Evolutionary conservation across 2,113 vertebrate genomes (phyloP), one percentile per base, ranked within the genome.

Genomic region (Siniperca knerii): DNA sequence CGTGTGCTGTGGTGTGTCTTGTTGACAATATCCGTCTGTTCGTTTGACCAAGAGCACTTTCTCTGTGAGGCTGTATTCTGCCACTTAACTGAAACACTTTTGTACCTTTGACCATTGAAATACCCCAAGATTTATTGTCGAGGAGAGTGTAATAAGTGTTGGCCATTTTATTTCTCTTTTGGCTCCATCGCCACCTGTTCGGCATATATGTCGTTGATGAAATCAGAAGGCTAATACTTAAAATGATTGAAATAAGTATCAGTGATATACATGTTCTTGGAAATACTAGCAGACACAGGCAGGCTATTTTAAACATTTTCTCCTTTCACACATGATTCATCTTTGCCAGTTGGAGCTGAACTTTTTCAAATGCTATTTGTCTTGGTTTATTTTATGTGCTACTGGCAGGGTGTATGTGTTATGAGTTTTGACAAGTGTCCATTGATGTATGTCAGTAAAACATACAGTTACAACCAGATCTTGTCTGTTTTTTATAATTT

Each of bases 1-100:
- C 54, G 65, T 88, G 82, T 91, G 86, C 86, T 83, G 88, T 92
- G 85, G 61, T 57, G 69, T 81, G 79, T 82, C 74, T 79, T 74
- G 66, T 84, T 64, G 68, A 70, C 25, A 11, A 21, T 70, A 64
- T 61, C 21, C 6, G 23, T 75, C 29, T 70, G 57, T 90, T 66
- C 54, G 13, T 83, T 75, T 78, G 69, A 84, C 79, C 73, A 82
- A 82, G 84, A 84, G 65, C 58, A 72, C 54, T 33, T 89, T 46
- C 40, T 86, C 64, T 84, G 50, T 81, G 37, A 69, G 83, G 72
- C 62, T 79, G 42, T 86, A 46, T 68, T 81, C 74, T 87, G 71
- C 82, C 72, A 69, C 35, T 77, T 71, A 44, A 58, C 42, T 46
- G 21, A 79, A 84, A 66, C 25, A 67, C 33, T 37, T 86, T 77